Percentiles rank a stretch among this genome's conserved stretches.
Conservation (phyloP, 2,888 invertebrate genomes). For the Temnothorax ravouxi region DNA sequence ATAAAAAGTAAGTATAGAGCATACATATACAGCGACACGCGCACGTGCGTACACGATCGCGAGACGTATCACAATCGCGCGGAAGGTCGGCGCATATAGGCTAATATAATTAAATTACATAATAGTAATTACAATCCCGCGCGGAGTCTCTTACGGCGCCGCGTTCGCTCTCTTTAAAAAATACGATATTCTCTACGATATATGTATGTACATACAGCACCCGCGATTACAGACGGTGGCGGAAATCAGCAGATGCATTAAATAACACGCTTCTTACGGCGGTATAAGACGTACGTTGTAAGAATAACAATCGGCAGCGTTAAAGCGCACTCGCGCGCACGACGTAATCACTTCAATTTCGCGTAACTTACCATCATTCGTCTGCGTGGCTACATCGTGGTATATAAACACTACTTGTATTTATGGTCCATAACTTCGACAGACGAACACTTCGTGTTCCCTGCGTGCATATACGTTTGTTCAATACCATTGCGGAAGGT, state of each 20-base stretch:
- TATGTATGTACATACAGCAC: slow-evolving; percentile 40
- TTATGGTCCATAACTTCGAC: slow-evolving; percentile 35
- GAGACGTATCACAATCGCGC: slow-evolving; percentile 13
- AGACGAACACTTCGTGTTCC: slow-evolving; percentile 14
- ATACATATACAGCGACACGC: neutral
- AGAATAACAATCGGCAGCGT: slow-evolving; percentile 34
- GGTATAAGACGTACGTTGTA: neutral
- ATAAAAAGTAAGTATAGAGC: neutral
- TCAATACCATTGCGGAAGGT: slow-evolving; percentile 7
- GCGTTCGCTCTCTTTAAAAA: slow-evolving; percentile 18
- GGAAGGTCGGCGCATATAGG: neutral
- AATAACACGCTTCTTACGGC: slow-evolving; percentile 17
- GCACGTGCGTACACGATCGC: neutral
- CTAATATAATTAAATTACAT: slow-evolving; percentile 47
- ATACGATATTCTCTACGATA: slow-evolving; percentile 29
- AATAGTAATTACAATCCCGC: slow-evolving; percentile 18
- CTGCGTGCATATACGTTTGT: neutral
- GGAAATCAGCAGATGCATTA: slow-evolving; percentile 31
- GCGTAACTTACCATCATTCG: slow-evolving; percentile 20
- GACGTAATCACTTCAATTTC: slow-evolving; percentile 43
- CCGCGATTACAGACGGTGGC: neutral
- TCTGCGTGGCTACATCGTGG: neutral
- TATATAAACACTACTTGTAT: slow-evolving; percentile 32
- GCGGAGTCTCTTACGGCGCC: neutral
- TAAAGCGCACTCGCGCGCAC: slow-evolving; percentile 16